Evolutionary conservation across 2,888 invertebrate species (phyloP).

Genomic region (Trissolcus brochymenae): DNA sequence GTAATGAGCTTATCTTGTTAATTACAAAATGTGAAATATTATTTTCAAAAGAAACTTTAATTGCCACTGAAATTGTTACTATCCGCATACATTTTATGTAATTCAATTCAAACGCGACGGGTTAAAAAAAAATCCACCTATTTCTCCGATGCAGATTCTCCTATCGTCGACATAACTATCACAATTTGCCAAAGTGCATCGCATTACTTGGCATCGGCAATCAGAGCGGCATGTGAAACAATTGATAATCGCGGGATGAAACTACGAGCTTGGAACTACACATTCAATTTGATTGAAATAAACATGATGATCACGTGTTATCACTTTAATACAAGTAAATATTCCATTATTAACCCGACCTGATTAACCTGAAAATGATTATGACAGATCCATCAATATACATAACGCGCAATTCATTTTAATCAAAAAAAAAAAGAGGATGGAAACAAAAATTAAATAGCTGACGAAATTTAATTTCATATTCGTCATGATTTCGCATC

Average conservation of each 20-base stretch:
- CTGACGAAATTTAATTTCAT: background rate
- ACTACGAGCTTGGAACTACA: background rate
- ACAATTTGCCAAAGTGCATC: constrained; percentile 44
- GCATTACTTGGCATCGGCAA: constrained; percentile 22
- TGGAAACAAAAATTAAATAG: too few relatives aligned
- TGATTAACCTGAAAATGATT: background rate
- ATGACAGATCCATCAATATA: too few relatives aligned
- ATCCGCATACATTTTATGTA: constrained; percentile 12
- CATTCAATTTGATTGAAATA: constrained; percentile 11
- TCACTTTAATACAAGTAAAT: constrained; percentile 22
- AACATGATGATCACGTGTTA: constrained; percentile 24
- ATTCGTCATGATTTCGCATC: background rate
- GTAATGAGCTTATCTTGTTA: constrained; percentile 6
- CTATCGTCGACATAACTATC: constrained; percentile 25
- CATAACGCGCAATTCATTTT: too few relatives aligned
- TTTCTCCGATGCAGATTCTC: constrained; percentile 9
- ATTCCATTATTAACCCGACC: constrained; percentile 2
- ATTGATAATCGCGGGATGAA: constrained; percentile 26
- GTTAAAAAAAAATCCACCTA: constrained; percentile 1
- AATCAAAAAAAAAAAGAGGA: too few relatives aligned
- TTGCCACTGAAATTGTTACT: constrained; percentile 8
- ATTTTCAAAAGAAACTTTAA: constrained; percentile 1
- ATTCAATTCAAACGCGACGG: background rate
- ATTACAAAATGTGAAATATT: constrained; percentile 6
- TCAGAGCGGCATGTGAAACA: constrained; percentile 30